These are phyloP conservation scores for Champsocephalus gunnari DNA, from an alignment of 2,797 vertebrate species.

Conservation along the genomic window DNA sequence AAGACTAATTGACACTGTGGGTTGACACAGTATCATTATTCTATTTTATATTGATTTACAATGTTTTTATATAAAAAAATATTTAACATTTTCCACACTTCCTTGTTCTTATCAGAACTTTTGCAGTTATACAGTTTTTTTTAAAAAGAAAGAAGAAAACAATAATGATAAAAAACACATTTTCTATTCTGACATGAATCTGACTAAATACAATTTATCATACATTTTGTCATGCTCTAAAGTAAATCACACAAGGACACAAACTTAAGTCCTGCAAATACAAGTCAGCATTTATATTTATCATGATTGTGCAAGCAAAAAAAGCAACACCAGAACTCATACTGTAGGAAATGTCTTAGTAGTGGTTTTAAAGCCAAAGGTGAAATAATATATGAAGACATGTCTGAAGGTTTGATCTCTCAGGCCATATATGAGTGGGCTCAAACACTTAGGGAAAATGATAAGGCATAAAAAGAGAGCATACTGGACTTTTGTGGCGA, in stretches of 20 bases:
- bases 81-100: not conserved
- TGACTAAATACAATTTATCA: not conserved
- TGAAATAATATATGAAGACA: conserved; percentile 68
- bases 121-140: not conserved
- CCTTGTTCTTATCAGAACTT: not conserved
- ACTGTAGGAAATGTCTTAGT: not conserved
- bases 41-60: too few relatives aligned
- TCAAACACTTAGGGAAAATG: conserved; percentile 74
- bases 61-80: too few relatives aligned
- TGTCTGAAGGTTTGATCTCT: conserved; percentile 69
- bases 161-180: not conserved
- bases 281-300: not conserved
- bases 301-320: not conserved
- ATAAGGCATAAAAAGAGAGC: conserved; percentile 65
- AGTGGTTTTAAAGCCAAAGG: conserved; percentile 38
- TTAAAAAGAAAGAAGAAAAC: not conserved
- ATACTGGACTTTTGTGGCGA: conserved; percentile 29
- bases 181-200: not conserved
- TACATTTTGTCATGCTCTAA: not conserved
- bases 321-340: conserved; percentile 1
- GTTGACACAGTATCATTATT: not conserved
- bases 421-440: conserved; percentile 77
- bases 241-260: not conserved
- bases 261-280: not conserved
- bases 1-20: not conserved